These are phyloP conservation scores for Subacronicta megacephala DNA, from an alignment of 2,888 invertebrate species.

Conservation along the genomic window DNA sequence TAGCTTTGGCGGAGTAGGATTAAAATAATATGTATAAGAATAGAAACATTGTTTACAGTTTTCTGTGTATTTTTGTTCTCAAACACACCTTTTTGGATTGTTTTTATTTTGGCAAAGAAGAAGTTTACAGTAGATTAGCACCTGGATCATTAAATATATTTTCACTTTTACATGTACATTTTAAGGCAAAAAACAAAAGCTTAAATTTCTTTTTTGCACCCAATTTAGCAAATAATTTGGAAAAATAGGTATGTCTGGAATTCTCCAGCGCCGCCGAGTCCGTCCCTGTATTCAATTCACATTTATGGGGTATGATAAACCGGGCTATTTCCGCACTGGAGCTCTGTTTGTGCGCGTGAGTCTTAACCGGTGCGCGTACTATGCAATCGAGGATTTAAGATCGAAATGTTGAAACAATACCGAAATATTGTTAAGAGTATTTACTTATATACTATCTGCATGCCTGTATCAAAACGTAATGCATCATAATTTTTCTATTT, in stretches of 20 bases:
- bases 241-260: slow-evolving; percentile 57
- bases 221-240: slow-evolving; percentile 1
- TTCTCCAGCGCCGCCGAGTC: slow-evolving; percentile 73
- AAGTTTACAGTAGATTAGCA: too few species aligned
- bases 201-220: not conserved
- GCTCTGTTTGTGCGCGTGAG: slow-evolving; percentile 50
- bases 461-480: not conserved
- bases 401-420: slow-evolving; percentile 1
- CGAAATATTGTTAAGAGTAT: slow-evolving; percentile 4
- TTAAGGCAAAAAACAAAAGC: slow-evolving; percentile 15
- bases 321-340: slow-evolving; percentile 75
- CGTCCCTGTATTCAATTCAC: slow-evolving; percentile 75
- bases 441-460: not conserved
- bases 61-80: slow-evolving; percentile 12
- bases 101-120: slow-evolving; percentile 18
- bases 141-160: too few species aligned
- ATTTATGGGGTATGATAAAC: slow-evolving; percentile 84
- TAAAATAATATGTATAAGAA: slow-evolving; percentile 6
- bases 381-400: slow-evolving; percentile 47
- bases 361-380: slow-evolving; percentile 43
- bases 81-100: slow-evolving; percentile 17
- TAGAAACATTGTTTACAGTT: slow-evolving; percentile 22
- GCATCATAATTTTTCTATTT: too few species aligned
- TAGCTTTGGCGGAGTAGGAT: slow-evolving; percentile 20
- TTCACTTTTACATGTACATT: slow-evolving; percentile 17